Percentiles rank a stretch among this genome's conserved stretches.
Conservation (phyloP, 2,888 invertebrate species). For the Gortyna flavago region DNA sequence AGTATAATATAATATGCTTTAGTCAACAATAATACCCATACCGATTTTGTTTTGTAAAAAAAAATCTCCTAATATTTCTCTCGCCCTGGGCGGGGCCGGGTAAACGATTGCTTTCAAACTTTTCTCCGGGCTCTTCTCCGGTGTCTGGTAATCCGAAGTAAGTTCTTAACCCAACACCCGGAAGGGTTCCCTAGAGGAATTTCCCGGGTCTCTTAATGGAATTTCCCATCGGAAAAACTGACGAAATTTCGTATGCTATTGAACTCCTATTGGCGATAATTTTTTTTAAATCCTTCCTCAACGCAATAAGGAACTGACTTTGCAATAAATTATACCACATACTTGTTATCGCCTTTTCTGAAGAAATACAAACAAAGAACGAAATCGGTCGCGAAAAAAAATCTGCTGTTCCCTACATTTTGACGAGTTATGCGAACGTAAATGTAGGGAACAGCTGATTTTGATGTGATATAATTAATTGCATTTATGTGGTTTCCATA, state of each 20-base stretch:
- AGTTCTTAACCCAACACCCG: not conserved
- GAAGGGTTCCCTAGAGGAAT: not conserved
- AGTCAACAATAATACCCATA: not conserved
- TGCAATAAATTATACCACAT: no score
- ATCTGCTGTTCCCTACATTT: no score
- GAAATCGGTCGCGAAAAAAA: no score
- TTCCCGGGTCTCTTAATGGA: not conserved
- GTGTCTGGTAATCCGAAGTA: not conserved
- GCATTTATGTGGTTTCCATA: no score
- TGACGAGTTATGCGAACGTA: no score
- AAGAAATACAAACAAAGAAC: no score
- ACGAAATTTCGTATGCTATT: not conserved
- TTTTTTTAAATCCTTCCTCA: not conserved
- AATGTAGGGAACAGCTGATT: no score
- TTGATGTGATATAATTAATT: no score
- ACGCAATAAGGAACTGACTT: no score
- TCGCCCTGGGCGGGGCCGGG: no score
- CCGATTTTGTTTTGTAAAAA: not conserved
- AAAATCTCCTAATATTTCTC: not conserved
- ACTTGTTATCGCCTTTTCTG: no score
- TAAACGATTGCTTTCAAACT: not conserved
- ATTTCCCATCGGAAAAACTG: not conserved
- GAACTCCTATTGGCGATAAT: not conserved
- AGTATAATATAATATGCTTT: not conserved
- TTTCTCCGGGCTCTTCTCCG: not conserved